Base-by-base conservation (phyloP, 2,113 vertebrate species). In the Telmatochromis sp. region DNA sequence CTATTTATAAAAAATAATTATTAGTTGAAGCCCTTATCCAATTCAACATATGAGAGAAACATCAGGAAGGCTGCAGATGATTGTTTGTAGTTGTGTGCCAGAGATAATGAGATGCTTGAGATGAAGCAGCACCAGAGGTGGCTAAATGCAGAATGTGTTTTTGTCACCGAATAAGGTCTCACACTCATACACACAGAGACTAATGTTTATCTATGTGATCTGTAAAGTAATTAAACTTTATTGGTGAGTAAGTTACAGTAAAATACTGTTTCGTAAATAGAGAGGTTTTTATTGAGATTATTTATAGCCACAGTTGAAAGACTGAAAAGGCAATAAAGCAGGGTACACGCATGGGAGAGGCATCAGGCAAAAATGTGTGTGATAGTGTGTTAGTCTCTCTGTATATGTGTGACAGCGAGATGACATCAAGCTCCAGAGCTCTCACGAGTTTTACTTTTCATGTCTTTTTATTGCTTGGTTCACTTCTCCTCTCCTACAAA, bases 291-390 rank as follows among this genome's bases (percentile, higher is more conserved):
- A 88, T 93, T 65, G 83, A 90, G 85, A 82, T 70, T 85, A 73
- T 90, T 92, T 92, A 94, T 91, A 91, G 88, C 35, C 15, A 58
- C 85, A 89, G 78, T 86, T 85, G 83, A 57, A 87, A 78, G 90
- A 87, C 42, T 79, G 83, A 90, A 82, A 90, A 84, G 80, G 90
- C 86, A 94, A 93, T 93, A 93, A 92, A 91, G 19, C 53, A 17
- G 73, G 81, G 7, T 14, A 28, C 60, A 75, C 91, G 49, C 87
- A 87, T 35, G 80, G 88, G 90, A 91, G 84, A 81, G 26, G 60
- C 82, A 60, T 70, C 82, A 68, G 54, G 58, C 70, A 91, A 85
- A 88, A 79, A 40, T 63, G 83, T 87, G 53, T 21, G 35, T 81
- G 35, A 28, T 47, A 19, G 70, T 57, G 51, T 58, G 23, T 33